Conservation (phyloP, 2,113 vertebrate species). For the Pelobates fuscus region DNA sequence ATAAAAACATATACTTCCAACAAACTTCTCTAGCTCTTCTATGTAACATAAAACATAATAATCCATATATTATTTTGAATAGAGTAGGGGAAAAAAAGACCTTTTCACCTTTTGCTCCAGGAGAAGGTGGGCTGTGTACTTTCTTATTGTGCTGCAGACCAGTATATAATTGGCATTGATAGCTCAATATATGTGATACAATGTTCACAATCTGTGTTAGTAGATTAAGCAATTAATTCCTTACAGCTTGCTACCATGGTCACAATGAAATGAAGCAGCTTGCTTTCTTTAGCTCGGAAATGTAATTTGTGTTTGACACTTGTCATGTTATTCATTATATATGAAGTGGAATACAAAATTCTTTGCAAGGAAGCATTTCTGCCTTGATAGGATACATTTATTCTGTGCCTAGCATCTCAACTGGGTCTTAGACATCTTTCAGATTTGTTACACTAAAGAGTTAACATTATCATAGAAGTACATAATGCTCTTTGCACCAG, state of each 20-base stretch:
- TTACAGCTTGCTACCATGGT: not conserved
- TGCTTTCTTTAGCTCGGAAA: not conserved
- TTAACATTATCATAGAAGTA: too few relatives aligned
- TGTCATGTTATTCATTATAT: not conserved
- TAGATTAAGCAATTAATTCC: not conserved
- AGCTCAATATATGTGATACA: not conserved
- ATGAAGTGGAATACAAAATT: not conserved
- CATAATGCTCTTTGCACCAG: too few relatives aligned
- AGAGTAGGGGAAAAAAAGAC: too few relatives aligned
- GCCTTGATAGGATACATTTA: too few relatives aligned
- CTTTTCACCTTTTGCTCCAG: too few relatives aligned
- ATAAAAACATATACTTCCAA: too few relatives aligned
- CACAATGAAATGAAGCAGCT: slow-evolving; percentile 2
- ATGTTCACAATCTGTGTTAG: not conserved
- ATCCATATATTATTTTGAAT: too few relatives aligned
- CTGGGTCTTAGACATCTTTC: too few relatives aligned
- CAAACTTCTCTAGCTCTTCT: too few relatives aligned
- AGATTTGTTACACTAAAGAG: too few relatives aligned
- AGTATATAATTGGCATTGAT: not conserved
- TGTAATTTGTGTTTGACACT: not conserved
- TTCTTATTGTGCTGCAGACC: not conserved
- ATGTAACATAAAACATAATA: too few relatives aligned
- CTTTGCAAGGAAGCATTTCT: not conserved
- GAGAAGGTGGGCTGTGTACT: not conserved
- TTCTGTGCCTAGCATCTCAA: too few relatives aligned